Evolutionary conservation across 2,113 vertebrate species (phyloP), one percentile per base, ranked within the genome.

Genomic region (Corydoras maculifer): DNA sequence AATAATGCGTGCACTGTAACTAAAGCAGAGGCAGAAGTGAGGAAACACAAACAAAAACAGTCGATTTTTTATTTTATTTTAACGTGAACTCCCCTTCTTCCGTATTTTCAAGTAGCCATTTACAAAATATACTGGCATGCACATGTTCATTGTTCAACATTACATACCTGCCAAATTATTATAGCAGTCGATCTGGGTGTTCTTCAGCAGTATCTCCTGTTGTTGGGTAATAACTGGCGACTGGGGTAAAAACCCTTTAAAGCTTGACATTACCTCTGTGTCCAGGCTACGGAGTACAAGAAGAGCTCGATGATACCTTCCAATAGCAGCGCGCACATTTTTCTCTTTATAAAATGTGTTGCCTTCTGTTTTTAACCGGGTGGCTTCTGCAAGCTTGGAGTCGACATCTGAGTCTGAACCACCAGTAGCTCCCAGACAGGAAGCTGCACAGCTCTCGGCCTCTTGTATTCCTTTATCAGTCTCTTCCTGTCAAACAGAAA

Each of bases 131-230:
- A 25, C 1, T 25, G 18, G 18, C 18, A 25, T 25, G 2, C 2
- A 25, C n/a, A 2, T 25, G 18, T 30, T 15, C 60, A n/a, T 31
- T 58, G 50, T 35, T 48, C 60, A 57, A 13, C 13, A 72, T 31
- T 63, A 79, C 73, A 11, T 90, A 95, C 94, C 94, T 74, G 94
- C 91, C 68, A 96, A 80, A 69, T 94, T 96, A 85, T 94, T 96
- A 87, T 94, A 94, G 85, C 94, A 95, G 84, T 95, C 93, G 2
- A 91, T 84, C 85, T 94, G 91, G 32, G 82, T 92, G 78, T 66
- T 84, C 65, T 90, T 88, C 25, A 95, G 82, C 3, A 80, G 30
- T 32, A 78, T 79, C 49, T 91, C 88, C 70, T 95, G 92, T 25
- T 90, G 83, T 1, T 83, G 51, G 3, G 85, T 86, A 3, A 94